Evolutionary conservation across 2,888 invertebrate genomes (phyloP).

Genomic region (Ectemnius continuus): DNA sequence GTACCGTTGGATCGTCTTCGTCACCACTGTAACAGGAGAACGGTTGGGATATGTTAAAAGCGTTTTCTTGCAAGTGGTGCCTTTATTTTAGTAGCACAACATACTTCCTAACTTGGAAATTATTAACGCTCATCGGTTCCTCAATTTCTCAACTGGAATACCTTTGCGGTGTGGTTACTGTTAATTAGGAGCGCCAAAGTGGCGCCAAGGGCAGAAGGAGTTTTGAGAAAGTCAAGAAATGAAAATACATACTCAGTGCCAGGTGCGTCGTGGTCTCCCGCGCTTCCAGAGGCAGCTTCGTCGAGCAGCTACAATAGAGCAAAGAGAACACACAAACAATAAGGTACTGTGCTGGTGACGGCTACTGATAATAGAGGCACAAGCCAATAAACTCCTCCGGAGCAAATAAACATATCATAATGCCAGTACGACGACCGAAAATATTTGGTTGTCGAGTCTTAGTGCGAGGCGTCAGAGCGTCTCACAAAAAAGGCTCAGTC

Average conservation of each 20-base stretch:
- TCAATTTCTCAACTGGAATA: too few species aligned
- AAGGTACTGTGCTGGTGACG: conserved; percentile 77
- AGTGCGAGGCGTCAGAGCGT: background rate
- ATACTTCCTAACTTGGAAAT: too few species aligned
- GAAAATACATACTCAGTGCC: conserved; percentile 72
- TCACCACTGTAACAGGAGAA: conserved; percentile 77
- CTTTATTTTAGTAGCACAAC: conserved; percentile 1
- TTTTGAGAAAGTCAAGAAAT: background rate
- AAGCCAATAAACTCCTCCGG: conserved; percentile 16
- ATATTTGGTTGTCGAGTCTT: too few species aligned
- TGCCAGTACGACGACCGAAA: too few species aligned
- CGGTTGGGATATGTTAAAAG: too few species aligned
- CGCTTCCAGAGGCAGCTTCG: conserved; percentile 80
- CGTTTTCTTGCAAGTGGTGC: too few species aligned
- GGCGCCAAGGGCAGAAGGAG: background rate
- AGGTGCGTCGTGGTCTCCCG: conserved; percentile 75
- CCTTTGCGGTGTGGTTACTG: too few species aligned
- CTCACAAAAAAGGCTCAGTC: background rate
- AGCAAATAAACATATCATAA: background rate
- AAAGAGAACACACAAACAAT: conserved; percentile 81
- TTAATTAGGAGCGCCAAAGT: background rate
- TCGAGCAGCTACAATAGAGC: conserved; percentile 84
- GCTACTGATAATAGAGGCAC: conserved; percentile 45
- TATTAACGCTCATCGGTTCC: too few species aligned
- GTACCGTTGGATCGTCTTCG: conserved; percentile 81